phyloP scores from a whole-genome alignment of 2,888 invertebrate genomes.

The Synergus gifuensis region DNA sequence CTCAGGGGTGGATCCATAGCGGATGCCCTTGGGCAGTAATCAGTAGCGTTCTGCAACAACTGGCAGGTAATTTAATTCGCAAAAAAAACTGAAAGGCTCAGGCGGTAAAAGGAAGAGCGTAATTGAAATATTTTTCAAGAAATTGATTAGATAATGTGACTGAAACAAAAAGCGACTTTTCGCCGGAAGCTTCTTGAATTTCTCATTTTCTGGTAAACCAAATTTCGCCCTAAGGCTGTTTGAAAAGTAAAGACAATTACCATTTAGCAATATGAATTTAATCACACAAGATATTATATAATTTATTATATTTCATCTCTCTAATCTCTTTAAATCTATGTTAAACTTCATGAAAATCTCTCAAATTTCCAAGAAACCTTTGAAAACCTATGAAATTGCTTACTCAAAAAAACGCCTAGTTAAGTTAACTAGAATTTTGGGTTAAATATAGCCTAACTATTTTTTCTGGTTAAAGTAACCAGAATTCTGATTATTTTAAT shows the following conservation, averaged over 20 bases:
- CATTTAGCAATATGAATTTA: not conserved
- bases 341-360: too few relatives aligned
- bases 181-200: slow-evolving; percentile 12
- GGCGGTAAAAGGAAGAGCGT: slow-evolving; percentile 13
- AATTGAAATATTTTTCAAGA: slow-evolving; percentile 36
- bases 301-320: too few relatives aligned
- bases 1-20: slow-evolving; percentile 27
- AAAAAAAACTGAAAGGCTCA: slow-evolving; percentile 17
- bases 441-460: too few relatives aligned
- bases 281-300: too few relatives aligned
- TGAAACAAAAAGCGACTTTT: slow-evolving; percentile 19
- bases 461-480: too few relatives aligned
- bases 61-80: slow-evolving; percentile 40
- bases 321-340: too few relatives aligned
- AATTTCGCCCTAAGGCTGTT: slow-evolving; percentile 1
- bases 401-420: too few relatives aligned
- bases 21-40: slow-evolving; percentile 39
- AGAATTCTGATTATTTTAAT: too few relatives aligned
- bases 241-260: not conserved
- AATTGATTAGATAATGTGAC: slow-evolving; percentile 28
- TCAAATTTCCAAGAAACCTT: too few relatives aligned
- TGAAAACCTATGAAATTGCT: too few relatives aligned
- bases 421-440: too few relatives aligned
- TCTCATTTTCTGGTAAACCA: slow-evolving; percentile 1
- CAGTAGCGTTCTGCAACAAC: slow-evolving; percentile 35